Conservation (phyloP, 2,888 invertebrate genomes). For the Tenthredo livida region DNA sequence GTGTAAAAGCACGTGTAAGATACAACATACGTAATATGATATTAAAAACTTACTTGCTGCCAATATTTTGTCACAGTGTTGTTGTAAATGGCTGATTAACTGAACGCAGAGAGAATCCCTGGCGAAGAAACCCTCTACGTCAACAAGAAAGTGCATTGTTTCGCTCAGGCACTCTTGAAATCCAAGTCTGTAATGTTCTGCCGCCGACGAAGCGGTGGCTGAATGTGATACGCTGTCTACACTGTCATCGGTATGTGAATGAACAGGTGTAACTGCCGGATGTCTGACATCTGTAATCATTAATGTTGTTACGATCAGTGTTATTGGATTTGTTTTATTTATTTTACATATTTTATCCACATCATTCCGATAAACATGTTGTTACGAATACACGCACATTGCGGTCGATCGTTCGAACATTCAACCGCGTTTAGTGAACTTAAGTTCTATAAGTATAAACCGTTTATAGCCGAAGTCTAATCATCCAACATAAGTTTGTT, state of each 20-base stretch:
- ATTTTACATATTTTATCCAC: neutral
- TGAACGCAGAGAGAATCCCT: slow-evolving; percentile 91
- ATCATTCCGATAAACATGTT: neutral
- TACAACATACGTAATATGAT: too few relatives aligned
- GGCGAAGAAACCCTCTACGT: slow-evolving; percentile 89
- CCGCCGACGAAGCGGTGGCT: slow-evolving; percentile 68
- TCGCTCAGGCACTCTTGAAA: slow-evolving; percentile 96
- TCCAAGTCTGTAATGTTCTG: slow-evolving; percentile 87
- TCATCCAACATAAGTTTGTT: neutral
- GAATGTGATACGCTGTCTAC: slow-evolving; percentile 74
- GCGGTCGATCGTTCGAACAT: too few relatives aligned
- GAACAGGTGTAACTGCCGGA: slow-evolving; percentile 67
- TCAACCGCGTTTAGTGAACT: neutral
- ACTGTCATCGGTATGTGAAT: slow-evolving; percentile 75
- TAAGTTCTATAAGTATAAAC: neutral
- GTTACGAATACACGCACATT: neutral
- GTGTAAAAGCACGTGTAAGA: neutral
- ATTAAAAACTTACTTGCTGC: slow-evolving; percentile 74
- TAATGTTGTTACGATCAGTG: neutral
- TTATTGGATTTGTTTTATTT: neutral
- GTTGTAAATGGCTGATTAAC: slow-evolving; percentile 90
- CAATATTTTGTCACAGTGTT: slow-evolving; percentile 86
- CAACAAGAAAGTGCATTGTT: slow-evolving; percentile 92
- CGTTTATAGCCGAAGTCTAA: too few relatives aligned
- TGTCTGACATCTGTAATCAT: slow-evolving; percentile 69